These are phyloP conservation scores for Tetramorium bicarinatum DNA, from an alignment of 2,888 invertebrate species.

Conservation along the genomic window DNA sequence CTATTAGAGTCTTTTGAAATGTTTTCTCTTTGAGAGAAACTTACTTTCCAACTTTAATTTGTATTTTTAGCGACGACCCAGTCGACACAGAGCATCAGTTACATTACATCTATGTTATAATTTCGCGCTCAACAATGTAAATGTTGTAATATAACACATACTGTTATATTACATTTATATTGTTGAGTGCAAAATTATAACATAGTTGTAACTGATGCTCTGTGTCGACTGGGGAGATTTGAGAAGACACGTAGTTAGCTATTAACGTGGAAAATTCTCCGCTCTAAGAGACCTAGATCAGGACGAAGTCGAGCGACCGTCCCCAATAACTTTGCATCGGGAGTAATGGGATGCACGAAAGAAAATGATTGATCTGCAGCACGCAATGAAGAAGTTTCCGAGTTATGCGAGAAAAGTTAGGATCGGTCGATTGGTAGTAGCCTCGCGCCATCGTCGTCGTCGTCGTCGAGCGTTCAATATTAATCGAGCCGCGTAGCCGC, in stretches of 20 bases:
- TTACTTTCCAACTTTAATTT: background rate
- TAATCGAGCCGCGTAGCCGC: slow-evolving; percentile 81
- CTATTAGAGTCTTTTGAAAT: background rate
- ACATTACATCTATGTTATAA: no score
- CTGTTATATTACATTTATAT: no score
- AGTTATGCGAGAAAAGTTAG: slow-evolving; percentile 73
- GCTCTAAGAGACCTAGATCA: slow-evolving; percentile 69
- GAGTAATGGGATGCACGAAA: slow-evolving; percentile 79
- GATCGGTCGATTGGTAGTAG: slow-evolving; percentile 78
- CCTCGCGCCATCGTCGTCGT: slow-evolving; percentile 75
- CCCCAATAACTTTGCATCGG: slow-evolving; percentile 76
- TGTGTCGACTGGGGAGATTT: slow-evolving; percentile 24
- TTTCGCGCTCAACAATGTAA: no score
- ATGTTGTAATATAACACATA: no score
- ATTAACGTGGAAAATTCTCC: slow-evolving; percentile 41
- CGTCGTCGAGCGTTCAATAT: slow-evolving; percentile 81
- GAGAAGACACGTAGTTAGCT: background rate
- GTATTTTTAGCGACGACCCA: no score
- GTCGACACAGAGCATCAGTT: no score
- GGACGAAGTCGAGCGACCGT: slow-evolving; percentile 63
- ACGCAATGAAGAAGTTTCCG: slow-evolving; percentile 61
- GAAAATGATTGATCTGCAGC: slow-evolving; percentile 65
- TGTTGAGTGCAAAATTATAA: no score
- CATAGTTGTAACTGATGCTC: no score
- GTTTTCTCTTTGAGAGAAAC: background rate